Percentiles rank a stretch among this genome's conserved stretches.
These are phyloP conservation scores for Apostichopus californicus DNA, from an alignment of 35 echinoderm and acorn worm species.

Conservation along the genomic window DNA sequence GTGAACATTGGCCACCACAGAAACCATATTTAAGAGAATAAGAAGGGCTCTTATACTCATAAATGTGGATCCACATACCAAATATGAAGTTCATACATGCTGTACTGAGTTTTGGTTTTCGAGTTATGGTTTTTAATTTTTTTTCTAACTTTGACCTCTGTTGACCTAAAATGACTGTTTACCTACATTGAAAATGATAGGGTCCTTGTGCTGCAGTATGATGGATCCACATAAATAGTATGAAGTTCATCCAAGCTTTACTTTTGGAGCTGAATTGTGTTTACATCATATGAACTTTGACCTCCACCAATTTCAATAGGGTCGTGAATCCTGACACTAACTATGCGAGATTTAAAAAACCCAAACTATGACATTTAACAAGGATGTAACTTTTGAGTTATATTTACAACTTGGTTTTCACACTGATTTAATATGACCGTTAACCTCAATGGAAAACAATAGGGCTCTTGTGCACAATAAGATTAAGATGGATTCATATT, in stretches of 20 bases:
- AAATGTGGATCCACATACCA: not conserved
- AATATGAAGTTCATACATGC: not conserved
- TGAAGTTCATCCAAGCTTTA: not conserved
- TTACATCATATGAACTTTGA: not conserved
- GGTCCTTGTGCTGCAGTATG: not conserved
- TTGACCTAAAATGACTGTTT: not conserved
- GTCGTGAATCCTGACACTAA: no score
- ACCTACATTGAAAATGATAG: not conserved
- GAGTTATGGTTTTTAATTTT: not conserved
- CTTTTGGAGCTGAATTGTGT: not conserved
- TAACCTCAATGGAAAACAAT: no score
- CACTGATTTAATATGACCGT: no score
- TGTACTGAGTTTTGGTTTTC: not conserved
- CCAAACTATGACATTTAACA: no score
- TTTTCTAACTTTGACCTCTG: not conserved
- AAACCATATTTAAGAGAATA: not conserved
- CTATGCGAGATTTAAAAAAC: no score
- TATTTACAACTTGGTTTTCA: no score
- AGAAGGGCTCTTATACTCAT: not conserved
- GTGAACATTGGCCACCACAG: not conserved
- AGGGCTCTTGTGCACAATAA: no score
- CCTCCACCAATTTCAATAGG: not conserved
- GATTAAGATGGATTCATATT: no score
- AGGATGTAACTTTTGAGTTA: no score
- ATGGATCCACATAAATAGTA: not conserved